Percentiles rank a stretch among this genome's conserved stretches.
Conservation (phyloP, 2,888 invertebrate species). For the Ornithoptera alexandrae region DNA sequence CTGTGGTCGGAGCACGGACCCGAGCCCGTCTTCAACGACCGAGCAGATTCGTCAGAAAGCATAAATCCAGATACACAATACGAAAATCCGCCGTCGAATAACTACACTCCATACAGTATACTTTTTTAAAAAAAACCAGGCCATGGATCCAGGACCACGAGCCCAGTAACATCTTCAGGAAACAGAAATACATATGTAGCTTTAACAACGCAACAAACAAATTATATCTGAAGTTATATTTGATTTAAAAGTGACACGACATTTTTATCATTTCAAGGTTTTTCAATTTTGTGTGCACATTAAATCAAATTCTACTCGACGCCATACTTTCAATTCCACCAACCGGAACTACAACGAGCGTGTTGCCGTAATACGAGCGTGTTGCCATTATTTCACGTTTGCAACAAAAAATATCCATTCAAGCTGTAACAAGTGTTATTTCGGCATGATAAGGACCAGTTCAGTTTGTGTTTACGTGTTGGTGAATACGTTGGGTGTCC, state of each 20-base stretch:
- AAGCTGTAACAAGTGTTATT: slow-evolving; percentile 10
- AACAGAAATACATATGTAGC: no score
- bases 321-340: slow-evolving; percentile 29
- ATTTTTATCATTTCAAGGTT: slow-evolving; percentile 40
- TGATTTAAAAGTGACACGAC: slow-evolving; percentile 26
- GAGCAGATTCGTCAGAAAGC: no score
- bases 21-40: no score
- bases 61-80: no score
- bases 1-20: no score
- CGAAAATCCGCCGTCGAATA: no score
- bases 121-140: no score
- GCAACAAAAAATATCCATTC: slow-evolving; percentile 13
- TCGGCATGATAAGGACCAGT: neutral
- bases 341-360: slow-evolving; percentile 29
- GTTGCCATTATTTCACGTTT: slow-evolving; percentile 26
- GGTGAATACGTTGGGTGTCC: slow-evolving; percentile 29
- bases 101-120: no score
- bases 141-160: no score
- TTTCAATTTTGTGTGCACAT: slow-evolving; percentile 48
- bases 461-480: neutral
- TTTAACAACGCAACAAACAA: neutral
- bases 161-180: neutral
- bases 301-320: slow-evolving; percentile 38
- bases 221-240: neutral
- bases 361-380: slow-evolving; percentile 21